phyloP scores from a whole-genome alignment of 1,140 invertebrate genomes.

The Euwallacea fornicatus region DNA sequence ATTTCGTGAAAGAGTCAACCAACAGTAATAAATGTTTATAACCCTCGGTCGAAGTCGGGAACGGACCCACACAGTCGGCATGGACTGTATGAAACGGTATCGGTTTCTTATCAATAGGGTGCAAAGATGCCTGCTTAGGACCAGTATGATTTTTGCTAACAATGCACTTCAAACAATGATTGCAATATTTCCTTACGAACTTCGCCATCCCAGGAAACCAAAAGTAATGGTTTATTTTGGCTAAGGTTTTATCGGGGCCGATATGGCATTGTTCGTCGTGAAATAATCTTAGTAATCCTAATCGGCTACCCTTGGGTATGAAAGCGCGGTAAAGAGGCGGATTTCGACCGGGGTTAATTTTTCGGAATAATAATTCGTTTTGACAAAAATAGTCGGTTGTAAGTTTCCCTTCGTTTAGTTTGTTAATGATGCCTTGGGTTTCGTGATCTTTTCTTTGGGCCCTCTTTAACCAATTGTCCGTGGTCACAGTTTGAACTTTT shows the following conservation, averaged over 20 bases:
- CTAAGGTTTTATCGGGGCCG: no score
- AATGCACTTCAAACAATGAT: conserved; percentile 26
- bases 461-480: conserved; percentile 7
- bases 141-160: no score
- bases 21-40: no score
- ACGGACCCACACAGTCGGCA: no score
- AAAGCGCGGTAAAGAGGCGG: conserved; percentile 4
- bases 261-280: conserved; percentile 21
- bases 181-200: conserved; percentile 25
- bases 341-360: not conserved
- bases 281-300: no score
- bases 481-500: not conserved
- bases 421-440: not conserved
- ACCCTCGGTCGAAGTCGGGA: no score
- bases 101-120: no score
- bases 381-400: not conserved
- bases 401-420: not conserved
- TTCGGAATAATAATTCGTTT: not conserved
- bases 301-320: conserved; percentile 21
- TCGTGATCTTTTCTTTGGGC: conserved; percentile 24
- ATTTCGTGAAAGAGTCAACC: no score
- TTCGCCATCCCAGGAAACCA: conserved; percentile 25
- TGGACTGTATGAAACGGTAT: no score
- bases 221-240: no score
- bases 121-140: no score